Percentiles rank a stretch among this genome's conserved stretches.
Evolutionary conservation across 2,888 invertebrate genomes (phyloP).

Genomic region (Tinea pellionella): DNA sequence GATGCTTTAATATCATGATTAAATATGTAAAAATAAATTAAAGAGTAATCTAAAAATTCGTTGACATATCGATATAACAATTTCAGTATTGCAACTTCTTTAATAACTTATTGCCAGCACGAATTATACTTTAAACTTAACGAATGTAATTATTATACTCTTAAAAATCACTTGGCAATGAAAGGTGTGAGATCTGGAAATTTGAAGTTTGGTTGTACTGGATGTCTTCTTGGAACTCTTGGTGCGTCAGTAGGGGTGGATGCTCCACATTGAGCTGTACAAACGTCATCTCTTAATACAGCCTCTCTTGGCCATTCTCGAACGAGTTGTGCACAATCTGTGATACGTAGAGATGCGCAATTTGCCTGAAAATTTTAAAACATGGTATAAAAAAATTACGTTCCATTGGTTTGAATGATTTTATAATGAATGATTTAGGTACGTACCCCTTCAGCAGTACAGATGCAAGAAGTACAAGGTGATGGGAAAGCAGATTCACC

Average conservation of each 20-base stretch:
- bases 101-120: too few species aligned
- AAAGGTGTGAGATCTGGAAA: constrained; percentile 82
- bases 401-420: not conserved
- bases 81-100: too few species aligned
- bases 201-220: constrained; percentile 70
- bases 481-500: constrained; percentile 89
- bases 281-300: constrained; percentile 86
- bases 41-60: not conserved
- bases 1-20: too few species aligned
- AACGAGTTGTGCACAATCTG: constrained; percentile 85
- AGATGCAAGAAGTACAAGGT: constrained; percentile 92
- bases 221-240: constrained; percentile 42
- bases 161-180: constrained; percentile 61
- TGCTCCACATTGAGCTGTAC: constrained; percentile 90
- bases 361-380: constrained; percentile 77
- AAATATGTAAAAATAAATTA: not conserved
- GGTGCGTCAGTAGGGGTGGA: constrained; percentile 40
- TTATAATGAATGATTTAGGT: not conserved
- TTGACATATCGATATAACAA: too few species aligned
- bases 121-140: too few species aligned
- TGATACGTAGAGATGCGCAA: constrained; percentile 88
- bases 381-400: not conserved
- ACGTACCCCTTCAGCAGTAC: constrained; percentile 84
- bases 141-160: too few species aligned
- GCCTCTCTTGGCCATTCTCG: constrained; percentile 87